phyloP scores from a whole-genome alignment of 2,888 invertebrate species.

The Drosophila picticornis region DNA sequence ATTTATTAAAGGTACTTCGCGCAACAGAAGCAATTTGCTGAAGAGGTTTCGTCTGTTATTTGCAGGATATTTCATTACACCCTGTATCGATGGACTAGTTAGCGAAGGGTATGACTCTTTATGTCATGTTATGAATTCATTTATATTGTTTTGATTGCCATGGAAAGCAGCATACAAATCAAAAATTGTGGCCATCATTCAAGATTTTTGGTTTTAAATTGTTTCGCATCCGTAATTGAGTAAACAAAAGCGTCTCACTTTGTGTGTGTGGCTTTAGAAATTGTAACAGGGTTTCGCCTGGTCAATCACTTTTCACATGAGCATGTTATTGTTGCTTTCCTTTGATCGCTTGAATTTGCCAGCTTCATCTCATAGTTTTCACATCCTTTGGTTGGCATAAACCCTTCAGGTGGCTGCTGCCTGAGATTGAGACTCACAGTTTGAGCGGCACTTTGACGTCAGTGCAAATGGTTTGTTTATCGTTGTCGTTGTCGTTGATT shows the following conservation, averaged over 20 bases:
- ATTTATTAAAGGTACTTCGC: background rate
- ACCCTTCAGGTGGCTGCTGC: slow-evolving; percentile 17
- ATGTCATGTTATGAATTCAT: background rate
- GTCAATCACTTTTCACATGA: background rate
- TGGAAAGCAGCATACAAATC: background rate
- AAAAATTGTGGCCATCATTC: background rate
- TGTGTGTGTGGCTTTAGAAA: background rate
- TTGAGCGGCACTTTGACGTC: slow-evolving; percentile 49
- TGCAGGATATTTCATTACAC: background rate
- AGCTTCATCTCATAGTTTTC: slow-evolving; percentile 6
- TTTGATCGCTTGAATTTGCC: slow-evolving; percentile 9
- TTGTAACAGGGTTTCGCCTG: background rate
- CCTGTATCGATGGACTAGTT: background rate
- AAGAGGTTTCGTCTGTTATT: background rate
- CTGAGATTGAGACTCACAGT: slow-evolving; percentile 23
- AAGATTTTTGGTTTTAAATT: background rate
- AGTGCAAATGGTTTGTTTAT: slow-evolving; percentile 31
- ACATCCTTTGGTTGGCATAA: background rate
- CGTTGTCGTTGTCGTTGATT: background rate
- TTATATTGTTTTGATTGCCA: background rate
- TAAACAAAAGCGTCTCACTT: background rate
- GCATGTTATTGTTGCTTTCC: background rate
- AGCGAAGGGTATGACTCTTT: background rate
- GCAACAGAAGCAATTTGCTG: background rate
- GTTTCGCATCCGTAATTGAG: background rate